Base-by-base conservation (phyloP, 2,888 invertebrate genomes). In the Leptinotarsa peninsularis region DNA sequence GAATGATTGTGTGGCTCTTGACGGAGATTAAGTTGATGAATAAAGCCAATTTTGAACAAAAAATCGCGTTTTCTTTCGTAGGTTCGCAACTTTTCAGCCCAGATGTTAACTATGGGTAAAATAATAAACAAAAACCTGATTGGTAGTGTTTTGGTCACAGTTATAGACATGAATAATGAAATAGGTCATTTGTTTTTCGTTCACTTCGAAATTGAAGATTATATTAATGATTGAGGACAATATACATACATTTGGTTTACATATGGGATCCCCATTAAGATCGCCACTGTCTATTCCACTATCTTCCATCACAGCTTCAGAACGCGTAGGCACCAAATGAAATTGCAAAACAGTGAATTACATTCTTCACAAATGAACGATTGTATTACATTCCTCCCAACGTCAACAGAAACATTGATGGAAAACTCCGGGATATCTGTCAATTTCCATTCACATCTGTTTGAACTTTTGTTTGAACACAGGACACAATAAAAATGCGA, bases 251-350 rank as follows among this genome's bases (percentile, higher is more conserved):
- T 77, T 82, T 67, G 83, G 84, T 79, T 85, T 84, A 74, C 76
- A 79, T 76, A 81, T 74, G 75, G 82, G 75, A 87, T 90, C 83
- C 84, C 86, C 87, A 85, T 87, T 86, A 77, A 87, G 89, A 83
- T 90, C 90, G 49, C 89, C 89, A 80, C 89, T 90, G 81, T 90
- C 85, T 49, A 90, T 90, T 27, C 90, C 90, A 85, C 90, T 90
- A 83, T 90, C 90, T 85, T 90, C 90, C 90, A 90, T 89, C 77
- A 76, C 79, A 73, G 60, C 56, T 73, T 54, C 33, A 43, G 43
- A 33, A 17, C 18, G 15, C 23, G 4, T 50, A 27, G 66, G 15
- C 52, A 56, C 49, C 63, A 49, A 49, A 56, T 63, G 52, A 63
- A 71, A 21, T 73, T 58, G 15, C 49, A 58, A 56, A 60, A 60